These are phyloP conservation scores for Albula glossodonta DNA, from an alignment of 2,113 vertebrate species.

Conservation along the genomic window DNA sequence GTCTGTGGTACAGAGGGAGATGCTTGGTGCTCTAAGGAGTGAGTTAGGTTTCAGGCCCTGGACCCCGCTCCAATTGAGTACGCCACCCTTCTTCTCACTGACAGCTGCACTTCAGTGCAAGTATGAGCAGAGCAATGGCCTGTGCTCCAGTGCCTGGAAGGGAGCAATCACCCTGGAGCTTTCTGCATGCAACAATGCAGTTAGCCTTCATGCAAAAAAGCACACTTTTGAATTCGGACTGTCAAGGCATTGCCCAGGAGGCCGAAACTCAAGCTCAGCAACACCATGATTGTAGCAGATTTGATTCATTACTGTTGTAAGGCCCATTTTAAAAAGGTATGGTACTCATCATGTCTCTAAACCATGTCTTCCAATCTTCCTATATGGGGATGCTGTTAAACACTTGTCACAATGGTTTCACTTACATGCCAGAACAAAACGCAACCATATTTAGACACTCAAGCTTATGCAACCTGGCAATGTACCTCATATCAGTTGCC, in stretches of 20 bases:
- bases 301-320: neutral
- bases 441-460: neutral
- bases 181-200: neutral
- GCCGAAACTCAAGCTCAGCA: neutral
- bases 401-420: neutral
- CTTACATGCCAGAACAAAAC: neutral
- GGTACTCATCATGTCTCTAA: neutral
- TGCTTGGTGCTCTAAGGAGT: neutral
- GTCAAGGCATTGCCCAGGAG: neutral
- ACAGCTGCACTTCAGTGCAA: neutral
- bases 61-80: neutral
- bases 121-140: too few species aligned
- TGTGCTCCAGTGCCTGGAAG: too few species aligned
- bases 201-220: neutral
- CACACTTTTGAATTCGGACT: neutral
- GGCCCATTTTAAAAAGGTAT: neutral
- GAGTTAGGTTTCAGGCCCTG: neutral
- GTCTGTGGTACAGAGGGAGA: constrained; percentile 7
- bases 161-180: neutral
- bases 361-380: neutral
- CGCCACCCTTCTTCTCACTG: neutral
- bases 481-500: neutral
- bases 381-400: neutral
- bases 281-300: neutral
- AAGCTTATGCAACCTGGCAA: neutral